These are phyloP conservation scores for Drosophila demipolita DNA, from an alignment of 2,888 invertebrate species.

Conservation along the genomic window DNA sequence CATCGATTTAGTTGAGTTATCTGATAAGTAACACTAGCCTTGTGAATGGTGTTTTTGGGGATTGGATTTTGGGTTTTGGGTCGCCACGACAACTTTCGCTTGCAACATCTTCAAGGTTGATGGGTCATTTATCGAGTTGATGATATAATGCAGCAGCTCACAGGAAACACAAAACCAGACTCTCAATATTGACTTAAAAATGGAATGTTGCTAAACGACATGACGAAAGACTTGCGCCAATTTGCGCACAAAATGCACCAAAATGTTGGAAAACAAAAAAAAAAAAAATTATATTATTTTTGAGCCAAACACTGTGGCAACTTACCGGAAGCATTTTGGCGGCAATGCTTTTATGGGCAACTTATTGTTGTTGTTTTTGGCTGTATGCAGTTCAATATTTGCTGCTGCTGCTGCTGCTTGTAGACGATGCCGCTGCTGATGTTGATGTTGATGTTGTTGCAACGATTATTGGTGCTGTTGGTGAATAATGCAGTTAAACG, in stretches of 20 bases:
- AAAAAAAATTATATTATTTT: slow-evolving; percentile 21
- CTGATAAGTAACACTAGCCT: not conserved
- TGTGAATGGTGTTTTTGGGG: not conserved
- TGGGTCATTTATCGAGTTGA: slow-evolving; percentile 13
- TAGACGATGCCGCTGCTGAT: slow-evolving; percentile 18
- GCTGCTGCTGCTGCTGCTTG: slow-evolving; percentile 8
- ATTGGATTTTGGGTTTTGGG: slow-evolving; percentile 8
- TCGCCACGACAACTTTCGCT: slow-evolving; percentile 31
- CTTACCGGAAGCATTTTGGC: slow-evolving; percentile 84
- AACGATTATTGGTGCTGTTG: slow-evolving; percentile 39
- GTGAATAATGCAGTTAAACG: slow-evolving; percentile 31
- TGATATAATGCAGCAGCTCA: slow-evolving; percentile 19
- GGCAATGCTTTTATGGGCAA: slow-evolving; percentile 56
- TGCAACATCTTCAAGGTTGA: slow-evolving; percentile 41
- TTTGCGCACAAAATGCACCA: slow-evolving; percentile 44
- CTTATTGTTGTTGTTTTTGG: slow-evolving; percentile 29
- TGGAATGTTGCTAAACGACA: slow-evolving; percentile 30
- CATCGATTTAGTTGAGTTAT: slow-evolving; percentile 26
- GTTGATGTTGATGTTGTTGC: slow-evolving; percentile 31
- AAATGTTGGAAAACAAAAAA: slow-evolving; percentile 12
- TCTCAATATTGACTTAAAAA: not conserved
- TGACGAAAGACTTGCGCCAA: slow-evolving; percentile 41
- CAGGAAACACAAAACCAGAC: slow-evolving; percentile 15
- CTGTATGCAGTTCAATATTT: slow-evolving; percentile 16
- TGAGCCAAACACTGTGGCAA: slow-evolving; percentile 46